These are phyloP conservation scores for Pitangus sulphuratus DNA, from an alignment of 2,797 vertebrate genomes.

Conservation along the genomic window DNA sequence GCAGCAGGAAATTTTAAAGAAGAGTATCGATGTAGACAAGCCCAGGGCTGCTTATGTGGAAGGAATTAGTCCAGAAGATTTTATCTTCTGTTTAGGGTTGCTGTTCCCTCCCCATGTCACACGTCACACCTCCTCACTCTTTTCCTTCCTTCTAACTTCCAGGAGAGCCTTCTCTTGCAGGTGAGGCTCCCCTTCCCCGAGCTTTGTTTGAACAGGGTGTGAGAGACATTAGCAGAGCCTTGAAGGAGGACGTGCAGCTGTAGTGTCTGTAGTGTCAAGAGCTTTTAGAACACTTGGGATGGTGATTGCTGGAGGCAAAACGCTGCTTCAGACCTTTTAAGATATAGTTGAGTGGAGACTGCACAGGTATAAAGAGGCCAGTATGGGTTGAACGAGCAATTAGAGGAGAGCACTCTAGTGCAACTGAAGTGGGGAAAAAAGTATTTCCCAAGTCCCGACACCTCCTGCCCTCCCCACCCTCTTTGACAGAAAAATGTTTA, in stretches of 20 bases:
- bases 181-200: not conserved
- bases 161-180: not conserved
- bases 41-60: not conserved
- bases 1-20: not conserved
- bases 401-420: not conserved
- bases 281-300: not conserved
- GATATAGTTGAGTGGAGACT: not conserved
- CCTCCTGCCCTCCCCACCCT: not conserved
- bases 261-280: not conserved
- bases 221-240: not conserved
- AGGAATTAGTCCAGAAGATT: constrained; percentile 36
- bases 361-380: not conserved
- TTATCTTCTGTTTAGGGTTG: constrained; percentile 11
- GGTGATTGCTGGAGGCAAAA: constrained; percentile 3
- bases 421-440: not conserved
- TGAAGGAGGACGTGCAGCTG: not conserved
- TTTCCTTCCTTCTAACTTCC: not conserved
- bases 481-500: not conserved
- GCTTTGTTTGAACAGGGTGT: not conserved
- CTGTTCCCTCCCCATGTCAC: not conserved
- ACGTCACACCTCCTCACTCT: not conserved
- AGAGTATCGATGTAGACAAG: not conserved
- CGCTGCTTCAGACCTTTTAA: not conserved
- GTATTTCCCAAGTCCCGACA: not conserved
- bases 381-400: not conserved